phyloP scores from a whole-genome alignment of 2,113 vertebrate genomes.

The Macrotis lagotis region DNA sequence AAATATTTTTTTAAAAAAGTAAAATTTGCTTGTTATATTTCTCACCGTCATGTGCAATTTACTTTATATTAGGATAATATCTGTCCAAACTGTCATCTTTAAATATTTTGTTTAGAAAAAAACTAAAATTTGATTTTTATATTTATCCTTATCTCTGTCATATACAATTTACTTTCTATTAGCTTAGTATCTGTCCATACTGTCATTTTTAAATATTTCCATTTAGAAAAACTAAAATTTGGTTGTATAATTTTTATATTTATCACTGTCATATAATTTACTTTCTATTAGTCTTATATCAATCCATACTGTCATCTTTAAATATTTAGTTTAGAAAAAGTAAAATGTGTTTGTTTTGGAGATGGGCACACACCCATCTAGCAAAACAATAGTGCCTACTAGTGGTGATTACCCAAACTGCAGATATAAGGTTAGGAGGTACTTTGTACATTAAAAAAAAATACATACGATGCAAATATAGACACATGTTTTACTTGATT shows the following conservation, averaged over 20 bases:
- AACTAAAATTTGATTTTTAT: too few species aligned
- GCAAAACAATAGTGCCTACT: background rate
- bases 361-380: too few species aligned
- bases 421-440: background rate
- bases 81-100: background rate
- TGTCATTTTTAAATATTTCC: too few species aligned
- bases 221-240: too few species aligned
- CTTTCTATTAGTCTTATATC: background rate
- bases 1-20: background rate
- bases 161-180: too few species aligned
- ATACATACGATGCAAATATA: background rate
- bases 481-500: background rate
- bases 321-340: background rate
- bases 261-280: background rate
- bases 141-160: too few species aligned
- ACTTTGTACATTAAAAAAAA: background rate
- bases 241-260: too few species aligned
- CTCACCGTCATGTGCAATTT: background rate
- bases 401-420: background rate
- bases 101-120: background rate
- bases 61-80: background rate
- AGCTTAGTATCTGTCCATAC: too few species aligned
- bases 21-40: too few species aligned
- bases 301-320: background rate
- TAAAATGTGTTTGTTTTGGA: background rate